Conservation (phyloP, 2,888 invertebrate genomes). For the Drosophila diplacantha region DNA sequence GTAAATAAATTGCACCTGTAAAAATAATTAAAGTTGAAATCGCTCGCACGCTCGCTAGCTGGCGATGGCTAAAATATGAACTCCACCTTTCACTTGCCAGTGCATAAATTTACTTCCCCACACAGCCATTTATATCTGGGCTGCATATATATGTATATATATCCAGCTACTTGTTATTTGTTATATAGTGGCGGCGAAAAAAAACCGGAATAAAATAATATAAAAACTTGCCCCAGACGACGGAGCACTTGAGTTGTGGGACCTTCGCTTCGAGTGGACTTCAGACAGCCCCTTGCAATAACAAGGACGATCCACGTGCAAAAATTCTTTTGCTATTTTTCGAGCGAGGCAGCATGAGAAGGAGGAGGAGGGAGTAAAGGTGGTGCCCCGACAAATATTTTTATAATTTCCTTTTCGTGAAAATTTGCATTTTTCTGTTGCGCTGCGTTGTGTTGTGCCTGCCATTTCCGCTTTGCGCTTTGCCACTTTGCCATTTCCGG, state of each 20-base stretch:
- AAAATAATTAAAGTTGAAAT: constrained; percentile 56
- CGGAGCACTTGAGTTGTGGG: constrained; percentile 48
- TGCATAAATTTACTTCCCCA: constrained; percentile 38
- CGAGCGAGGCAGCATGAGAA: not conserved
- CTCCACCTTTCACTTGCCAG: constrained; percentile 44
- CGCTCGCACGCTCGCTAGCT: constrained; percentile 14
- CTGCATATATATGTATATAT: constrained; percentile 8
- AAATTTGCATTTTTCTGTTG: constrained; percentile 57
- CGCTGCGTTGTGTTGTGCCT: constrained; percentile 36
- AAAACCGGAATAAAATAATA: constrained; percentile 24
- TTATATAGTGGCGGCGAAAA: constrained; percentile 37
- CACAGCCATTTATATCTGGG: constrained; percentile 25
- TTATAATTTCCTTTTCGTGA: constrained; percentile 58
- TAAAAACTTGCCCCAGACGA: constrained; percentile 59
- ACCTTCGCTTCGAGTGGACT: constrained; percentile 58
- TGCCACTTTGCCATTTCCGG: constrained; percentile 65
- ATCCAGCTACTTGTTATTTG: constrained; percentile 48
- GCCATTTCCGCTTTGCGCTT: constrained; percentile 60
- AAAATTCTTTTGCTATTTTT: constrained; percentile 42
- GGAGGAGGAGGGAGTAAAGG: not conserved
- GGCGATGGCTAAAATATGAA: constrained; percentile 35
- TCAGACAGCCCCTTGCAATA: constrained; percentile 32
- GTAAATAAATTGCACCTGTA: constrained; percentile 44
- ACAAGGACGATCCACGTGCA: constrained; percentile 56
- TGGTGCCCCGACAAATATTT: constrained; percentile 50